A percentile compares a stretch with the other conserved stretches of the same genome.
Evolutionary conservation across 2,888 invertebrate genomes (phyloP).

Genomic region (Drosophila leonis): DNA sequence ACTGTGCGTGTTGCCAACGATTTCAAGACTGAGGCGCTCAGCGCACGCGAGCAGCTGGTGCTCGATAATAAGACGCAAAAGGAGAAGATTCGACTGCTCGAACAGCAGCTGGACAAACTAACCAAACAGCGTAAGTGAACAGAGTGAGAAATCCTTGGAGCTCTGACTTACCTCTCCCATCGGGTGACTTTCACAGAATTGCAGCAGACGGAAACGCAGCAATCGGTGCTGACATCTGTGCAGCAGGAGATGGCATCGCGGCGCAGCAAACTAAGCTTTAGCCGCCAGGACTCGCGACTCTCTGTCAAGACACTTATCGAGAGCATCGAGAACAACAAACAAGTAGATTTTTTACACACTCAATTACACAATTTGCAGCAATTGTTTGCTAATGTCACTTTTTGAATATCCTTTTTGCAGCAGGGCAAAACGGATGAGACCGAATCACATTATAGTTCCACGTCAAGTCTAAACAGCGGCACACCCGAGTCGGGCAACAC

Average conservation of each 20-base stretch:
- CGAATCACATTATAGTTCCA: conserved; percentile 89
- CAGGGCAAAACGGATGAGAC: conserved; percentile 83
- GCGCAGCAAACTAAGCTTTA: conserved; percentile 86
- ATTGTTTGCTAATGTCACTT: not conserved
- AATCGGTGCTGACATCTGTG: conserved; percentile 86
- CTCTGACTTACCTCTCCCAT: not conserved
- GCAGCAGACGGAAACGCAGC: conserved; percentile 85
- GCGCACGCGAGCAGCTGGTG: conserved; percentile 93
- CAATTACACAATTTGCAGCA: too few species aligned
- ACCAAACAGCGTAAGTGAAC: conserved; percentile 86
- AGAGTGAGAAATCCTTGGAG: not conserved
- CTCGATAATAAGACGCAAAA: conserved; percentile 93
- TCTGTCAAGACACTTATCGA: conserved; percentile 96
- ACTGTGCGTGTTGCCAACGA: conserved; percentile 98
- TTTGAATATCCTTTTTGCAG: conserved; percentile 20
- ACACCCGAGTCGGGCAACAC: conserved; percentile 85
- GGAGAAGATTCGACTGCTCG: conserved; percentile 91
- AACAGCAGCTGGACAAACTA: conserved; percentile 92
- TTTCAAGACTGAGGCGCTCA: conserved; percentile 97
- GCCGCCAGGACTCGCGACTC: conserved; percentile 89
- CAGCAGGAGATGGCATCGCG: conserved; percentile 87
- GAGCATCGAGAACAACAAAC: conserved; percentile 95
- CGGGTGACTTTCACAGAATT: conserved; percentile 52
- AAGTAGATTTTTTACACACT: conserved; percentile 86
- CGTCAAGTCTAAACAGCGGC: conserved; percentile 88